These are phyloP conservation scores for Octomys mimax DNA, from an alignment of 2,797 vertebrate genomes.

Conservation along the genomic window DNA sequence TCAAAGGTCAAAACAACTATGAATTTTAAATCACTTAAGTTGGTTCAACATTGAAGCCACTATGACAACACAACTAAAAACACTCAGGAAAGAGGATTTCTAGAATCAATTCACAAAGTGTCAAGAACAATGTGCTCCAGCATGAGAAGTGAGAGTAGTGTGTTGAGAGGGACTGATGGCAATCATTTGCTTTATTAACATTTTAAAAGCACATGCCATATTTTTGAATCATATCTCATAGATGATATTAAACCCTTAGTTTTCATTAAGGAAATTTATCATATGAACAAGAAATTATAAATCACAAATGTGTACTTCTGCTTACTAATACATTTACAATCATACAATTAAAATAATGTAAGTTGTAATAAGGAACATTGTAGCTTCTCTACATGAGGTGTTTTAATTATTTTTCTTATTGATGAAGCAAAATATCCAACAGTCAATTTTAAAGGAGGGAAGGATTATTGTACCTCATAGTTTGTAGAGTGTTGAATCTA, in stretches of 20 bases:
- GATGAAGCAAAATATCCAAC: background rate
- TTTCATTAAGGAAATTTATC: constrained; percentile 33
- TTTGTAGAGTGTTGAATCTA: background rate
- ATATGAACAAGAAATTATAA: background rate
- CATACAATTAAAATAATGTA: constrained; percentile 14
- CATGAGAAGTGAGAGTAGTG: background rate
- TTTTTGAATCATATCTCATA: background rate
- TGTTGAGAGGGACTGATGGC: background rate
- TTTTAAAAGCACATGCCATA: background rate
- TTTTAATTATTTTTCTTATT: background rate
- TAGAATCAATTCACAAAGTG: background rate
- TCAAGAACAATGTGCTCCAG: background rate
- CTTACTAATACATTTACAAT: background rate
- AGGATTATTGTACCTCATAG: background rate
- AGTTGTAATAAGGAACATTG: background rate
- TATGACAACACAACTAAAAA: background rate
- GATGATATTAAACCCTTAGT: background rate
- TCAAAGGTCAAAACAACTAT: background rate
- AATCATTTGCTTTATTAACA: background rate
- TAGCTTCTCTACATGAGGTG: background rate
- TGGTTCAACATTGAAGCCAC: background rate
- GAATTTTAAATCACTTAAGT: background rate
- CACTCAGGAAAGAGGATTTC: background rate
- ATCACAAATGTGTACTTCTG: background rate
- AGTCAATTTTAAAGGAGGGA: background rate